These are phyloP conservation scores for Hypothenemus hampei DNA, from an alignment of 1,140 invertebrate genomes.

Conservation along the genomic window DNA sequence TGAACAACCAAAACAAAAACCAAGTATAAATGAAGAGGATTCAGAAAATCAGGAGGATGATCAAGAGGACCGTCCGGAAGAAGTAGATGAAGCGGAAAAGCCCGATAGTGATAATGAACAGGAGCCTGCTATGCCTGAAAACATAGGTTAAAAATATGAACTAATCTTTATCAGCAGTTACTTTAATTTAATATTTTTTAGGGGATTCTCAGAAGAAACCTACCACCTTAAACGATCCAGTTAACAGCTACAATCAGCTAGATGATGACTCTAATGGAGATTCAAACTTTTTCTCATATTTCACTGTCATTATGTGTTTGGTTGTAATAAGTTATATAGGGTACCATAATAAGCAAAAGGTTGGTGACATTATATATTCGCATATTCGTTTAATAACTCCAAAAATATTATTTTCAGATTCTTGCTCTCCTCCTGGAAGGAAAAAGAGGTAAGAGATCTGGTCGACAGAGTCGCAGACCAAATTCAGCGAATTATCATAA, in stretches of 20 bases:
- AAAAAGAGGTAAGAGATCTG: constrained; percentile 46
- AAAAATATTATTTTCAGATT: constrained; percentile 45
- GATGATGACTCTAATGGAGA: constrained; percentile 41
- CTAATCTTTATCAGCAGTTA: neutral
- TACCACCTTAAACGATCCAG: constrained; percentile 5
- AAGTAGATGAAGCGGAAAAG: neutral
- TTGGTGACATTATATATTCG: no score
- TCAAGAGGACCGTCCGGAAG: neutral
- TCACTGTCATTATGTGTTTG: constrained; percentile 54
- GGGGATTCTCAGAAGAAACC: constrained; percentile 16
- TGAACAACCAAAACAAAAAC: neutral
- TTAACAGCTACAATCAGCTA: constrained; percentile 1
- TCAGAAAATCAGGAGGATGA: neutral
- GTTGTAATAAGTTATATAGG: constrained; percentile 57
- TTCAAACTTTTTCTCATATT: constrained; percentile 61
- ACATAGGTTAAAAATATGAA: neutral
- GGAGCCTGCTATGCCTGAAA: neutral
- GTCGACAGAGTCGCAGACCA: constrained; percentile 48
- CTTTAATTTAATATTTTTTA: neutral
- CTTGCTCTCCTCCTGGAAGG: constrained; percentile 56
- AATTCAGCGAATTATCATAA: constrained; percentile 57
- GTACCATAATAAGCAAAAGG: constrained; percentile 68
- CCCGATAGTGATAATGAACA: neutral
- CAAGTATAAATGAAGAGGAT: neutral
- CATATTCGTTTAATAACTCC: neutral